Percentiles rank a stretch among this genome's conserved stretches.
Evolutionary conservation across 2,113 vertebrate genomes (phyloP).

Genomic region (Sisor rabdophorus): DNA sequence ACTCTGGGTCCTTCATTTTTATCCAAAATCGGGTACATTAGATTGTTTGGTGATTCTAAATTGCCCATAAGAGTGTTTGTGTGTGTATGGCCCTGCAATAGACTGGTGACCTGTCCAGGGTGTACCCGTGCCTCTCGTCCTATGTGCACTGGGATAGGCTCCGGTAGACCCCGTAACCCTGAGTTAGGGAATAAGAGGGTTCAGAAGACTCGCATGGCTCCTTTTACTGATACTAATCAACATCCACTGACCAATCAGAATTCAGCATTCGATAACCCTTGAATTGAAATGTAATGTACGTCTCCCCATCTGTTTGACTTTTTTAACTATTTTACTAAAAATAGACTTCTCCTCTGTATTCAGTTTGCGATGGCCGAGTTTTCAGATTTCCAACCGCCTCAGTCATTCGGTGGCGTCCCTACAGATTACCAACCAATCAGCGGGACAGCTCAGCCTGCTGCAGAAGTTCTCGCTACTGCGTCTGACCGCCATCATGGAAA

Average conservation of each 20-base stretch:
- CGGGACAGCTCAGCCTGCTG: conserved; percentile 86
- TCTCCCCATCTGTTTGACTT: not conserved
- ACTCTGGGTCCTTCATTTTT: too few species aligned
- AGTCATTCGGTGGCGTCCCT: conserved; percentile 78
- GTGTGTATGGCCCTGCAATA: too few species aligned
- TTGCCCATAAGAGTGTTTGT: too few species aligned
- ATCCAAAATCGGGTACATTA: too few species aligned
- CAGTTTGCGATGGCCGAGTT: conserved; percentile 87
- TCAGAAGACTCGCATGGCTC: too few species aligned
- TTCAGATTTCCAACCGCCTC: conserved; percentile 85
- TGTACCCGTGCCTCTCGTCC: too few species aligned
- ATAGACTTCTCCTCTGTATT: conserved; percentile 25
- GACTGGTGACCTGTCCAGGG: too few species aligned
- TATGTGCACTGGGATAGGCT: too few species aligned
- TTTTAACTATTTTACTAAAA: not conserved
- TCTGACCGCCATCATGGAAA: conserved; percentile 97
- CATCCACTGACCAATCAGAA: not conserved
- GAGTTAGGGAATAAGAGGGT: too few species aligned
- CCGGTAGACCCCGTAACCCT: too few species aligned
- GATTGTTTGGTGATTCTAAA: too few species aligned
- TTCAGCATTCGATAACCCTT: not conserved
- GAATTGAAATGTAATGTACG: too few species aligned
- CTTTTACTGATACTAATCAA: not conserved
- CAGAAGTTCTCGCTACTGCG: conserved; percentile 93
- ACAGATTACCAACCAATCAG: conserved; percentile 91